These are phyloP conservation scores for Oscheius sp. DNA, from an alignment of 2,888 invertebrate genomes.

Conservation along the genomic window DNA sequence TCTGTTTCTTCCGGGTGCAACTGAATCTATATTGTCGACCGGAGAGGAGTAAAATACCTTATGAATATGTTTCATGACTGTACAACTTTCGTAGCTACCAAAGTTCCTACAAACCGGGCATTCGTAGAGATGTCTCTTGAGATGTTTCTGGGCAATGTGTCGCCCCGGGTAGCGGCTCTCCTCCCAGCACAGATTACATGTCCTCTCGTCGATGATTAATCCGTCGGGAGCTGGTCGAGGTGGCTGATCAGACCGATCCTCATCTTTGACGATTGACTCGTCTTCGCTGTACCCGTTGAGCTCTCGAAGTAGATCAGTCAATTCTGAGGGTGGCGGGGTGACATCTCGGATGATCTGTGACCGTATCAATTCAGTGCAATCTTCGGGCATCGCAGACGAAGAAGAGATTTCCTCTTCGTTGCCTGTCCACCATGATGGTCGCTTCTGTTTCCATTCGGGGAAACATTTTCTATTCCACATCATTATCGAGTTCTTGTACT, in stretches of 20 bases:
- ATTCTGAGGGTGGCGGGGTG: background rate
- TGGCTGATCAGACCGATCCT: slow-evolving; percentile 27
- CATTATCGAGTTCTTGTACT: slow-evolving; percentile 49
- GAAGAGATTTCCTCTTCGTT: slow-evolving; percentile 20
- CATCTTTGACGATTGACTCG: slow-evolving; percentile 34
- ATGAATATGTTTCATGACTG: slow-evolving; percentile 53
- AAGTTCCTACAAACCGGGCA: slow-evolving; percentile 61
- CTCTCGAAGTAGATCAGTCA: background rate
- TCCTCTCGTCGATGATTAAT: slow-evolving; percentile 46
- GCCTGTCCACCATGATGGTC: slow-evolving; percentile 36
- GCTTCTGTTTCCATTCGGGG: slow-evolving; percentile 52
- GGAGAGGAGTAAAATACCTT: slow-evolving; percentile 33
- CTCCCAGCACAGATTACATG: slow-evolving; percentile 60
- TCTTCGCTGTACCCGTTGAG: slow-evolving; percentile 15
- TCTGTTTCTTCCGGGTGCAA: slow-evolving; percentile 44
- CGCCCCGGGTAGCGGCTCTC: slow-evolving; percentile 55
- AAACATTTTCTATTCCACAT: slow-evolving; percentile 55
- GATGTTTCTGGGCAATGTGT: slow-evolving; percentile 64
- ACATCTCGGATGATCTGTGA: slow-evolving; percentile 10
- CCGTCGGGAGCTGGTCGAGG: slow-evolving; percentile 11
- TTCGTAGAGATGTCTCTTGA: slow-evolving; percentile 59
- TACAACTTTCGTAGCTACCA: slow-evolving; percentile 63
- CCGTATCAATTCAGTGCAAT: slow-evolving; percentile 29
- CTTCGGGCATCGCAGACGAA: slow-evolving; percentile 2
- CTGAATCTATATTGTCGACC: slow-evolving; percentile 18